Percentiles rank a stretch among this genome's conserved stretches.
phyloP scores from a whole-genome alignment of 2,797 vertebrate genomes.

The Pangasius macronema region DNA sequence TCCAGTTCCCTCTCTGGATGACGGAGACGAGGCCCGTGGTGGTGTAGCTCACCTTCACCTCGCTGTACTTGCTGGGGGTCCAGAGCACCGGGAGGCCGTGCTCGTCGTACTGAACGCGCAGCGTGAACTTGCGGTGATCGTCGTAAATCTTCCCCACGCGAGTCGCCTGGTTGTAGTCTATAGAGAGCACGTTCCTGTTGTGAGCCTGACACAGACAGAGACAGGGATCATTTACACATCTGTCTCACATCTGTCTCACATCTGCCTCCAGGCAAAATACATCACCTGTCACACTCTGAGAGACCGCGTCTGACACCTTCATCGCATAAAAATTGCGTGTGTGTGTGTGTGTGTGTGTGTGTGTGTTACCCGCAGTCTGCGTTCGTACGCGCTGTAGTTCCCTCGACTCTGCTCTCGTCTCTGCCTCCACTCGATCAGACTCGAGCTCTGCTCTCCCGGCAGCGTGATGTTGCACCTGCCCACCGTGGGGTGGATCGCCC shows the following conservation, averaged over 20 bases:
- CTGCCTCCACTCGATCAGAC: slow-evolving; percentile 97
- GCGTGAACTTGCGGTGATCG: slow-evolving; percentile 97
- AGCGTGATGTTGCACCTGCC: slow-evolving; percentile 98
- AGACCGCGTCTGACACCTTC: neutral
- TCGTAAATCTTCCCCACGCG: slow-evolving; percentile 97
- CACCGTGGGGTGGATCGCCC: slow-evolving; percentile 90
- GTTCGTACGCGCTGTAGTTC: slow-evolving; percentile 92
- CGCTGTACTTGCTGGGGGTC: slow-evolving; percentile 95
- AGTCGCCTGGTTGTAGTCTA: slow-evolving; percentile 93
- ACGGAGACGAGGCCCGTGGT: slow-evolving; percentile 84
- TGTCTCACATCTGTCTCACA: neutral
- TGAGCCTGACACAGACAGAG: slow-evolving; percentile 79
- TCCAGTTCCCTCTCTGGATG: slow-evolving; percentile 96
- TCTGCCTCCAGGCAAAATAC: neutral
- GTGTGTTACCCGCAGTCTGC: slow-evolving; percentile 88
- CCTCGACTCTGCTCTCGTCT: slow-evolving; percentile 94
- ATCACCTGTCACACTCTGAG: neutral
- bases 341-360: slow-evolving; percentile 14
- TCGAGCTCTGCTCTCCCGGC: slow-evolving; percentile 92
- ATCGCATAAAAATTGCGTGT: neutral
- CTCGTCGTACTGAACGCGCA: slow-evolving; percentile 92
- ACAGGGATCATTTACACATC: neutral
- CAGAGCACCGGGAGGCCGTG: slow-evolving; percentile 89
- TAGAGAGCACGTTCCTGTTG: slow-evolving; percentile 96
- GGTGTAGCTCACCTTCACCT: slow-evolving; percentile 94